Evolutionary conservation across 1,140 invertebrate genomes (phyloP), one percentile per base, ranked within the genome.

Genomic region (Panulirus ornatus): DNA sequence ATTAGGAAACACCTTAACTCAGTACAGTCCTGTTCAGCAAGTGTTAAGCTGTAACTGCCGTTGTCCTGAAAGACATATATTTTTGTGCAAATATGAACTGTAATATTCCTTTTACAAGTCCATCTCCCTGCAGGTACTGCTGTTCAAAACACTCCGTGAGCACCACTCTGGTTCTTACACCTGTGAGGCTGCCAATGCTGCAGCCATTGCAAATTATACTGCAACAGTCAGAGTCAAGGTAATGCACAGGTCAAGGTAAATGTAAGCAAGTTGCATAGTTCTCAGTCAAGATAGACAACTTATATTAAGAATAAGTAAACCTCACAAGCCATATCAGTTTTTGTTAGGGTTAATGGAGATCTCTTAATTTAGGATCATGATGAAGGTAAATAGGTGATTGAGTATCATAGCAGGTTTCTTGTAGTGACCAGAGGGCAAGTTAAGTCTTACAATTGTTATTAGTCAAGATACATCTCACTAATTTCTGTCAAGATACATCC

Each of bases 161-260:
- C 81, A 76, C 2, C 92, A 93, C 75, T 84, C 92, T 16, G 93
- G 93, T 9, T 91, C 92, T 73, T 93, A 93, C 84, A 93, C 93
- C 0, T 93, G 93, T 82, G 71, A 84, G 36, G 93, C 92, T 22
- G 89, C 44, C 40, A 93, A 93, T 78, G 58, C 75, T 16, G 89
- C 90, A 9, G 93, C 93, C n/a, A 78, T 89, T 8, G 91, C 91
- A 51, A 91, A 78, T 58, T 84, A 92, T 76, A 91, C 92, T 1
- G 93, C 92, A 11, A 82, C 70, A 5, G 81, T 93, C 47, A 42
- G 54, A 11, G 91, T 92, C 6, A 88, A 88, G 70, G 91, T 91
- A 44, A 58, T 75, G 36, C 27, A 54, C 34, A n/a, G 63, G 36
- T 34, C 38, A 42, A 19, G n/a, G n/a, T n/a, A n/a, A n/a, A 27